Evolutionary conservation across 2,113 vertebrate genomes (phyloP).

Genomic region (Leptobrachium ailaonicum): DNA sequence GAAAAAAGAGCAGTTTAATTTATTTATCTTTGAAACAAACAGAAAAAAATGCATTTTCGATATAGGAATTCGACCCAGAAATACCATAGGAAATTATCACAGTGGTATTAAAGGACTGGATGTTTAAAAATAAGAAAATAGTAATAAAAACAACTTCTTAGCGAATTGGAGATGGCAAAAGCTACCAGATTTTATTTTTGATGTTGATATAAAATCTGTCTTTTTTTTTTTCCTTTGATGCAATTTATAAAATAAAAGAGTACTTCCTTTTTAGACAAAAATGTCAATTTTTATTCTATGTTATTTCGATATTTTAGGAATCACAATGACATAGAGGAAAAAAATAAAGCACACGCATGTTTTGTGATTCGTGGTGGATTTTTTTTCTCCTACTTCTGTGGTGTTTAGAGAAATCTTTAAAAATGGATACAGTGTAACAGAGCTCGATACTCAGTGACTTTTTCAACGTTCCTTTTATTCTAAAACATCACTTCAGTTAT

Average conservation of each 20-base stretch:
- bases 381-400: too few relatives aligned
- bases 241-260: background rate
- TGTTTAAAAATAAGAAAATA: background rate
- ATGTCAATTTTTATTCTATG: background rate
- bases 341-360: too few relatives aligned
- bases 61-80: background rate
- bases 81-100: too few relatives aligned
- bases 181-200: slow-evolving; percentile 20
- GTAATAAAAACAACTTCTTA: background rate
- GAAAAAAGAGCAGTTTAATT: slow-evolving; percentile 1
- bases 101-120: background rate
- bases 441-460: background rate
- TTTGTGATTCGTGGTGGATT: too few relatives aligned
- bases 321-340: too few relatives aligned
- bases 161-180: background rate
- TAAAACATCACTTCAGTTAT: background rate
- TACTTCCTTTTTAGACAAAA: background rate
- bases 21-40: slow-evolving; percentile 17
- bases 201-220: slow-evolving; percentile 4
- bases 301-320: background rate
- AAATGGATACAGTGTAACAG: background rate
- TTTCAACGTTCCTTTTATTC: background rate
- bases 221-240: background rate
- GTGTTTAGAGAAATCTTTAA: too few relatives aligned
- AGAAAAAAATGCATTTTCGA: slow-evolving; percentile 5